Evolutionary conservation across 2,797 vertebrate species (phyloP), one percentile per base, ranked within the genome.

Genomic region (Rhyacichthys aspro): DNA sequence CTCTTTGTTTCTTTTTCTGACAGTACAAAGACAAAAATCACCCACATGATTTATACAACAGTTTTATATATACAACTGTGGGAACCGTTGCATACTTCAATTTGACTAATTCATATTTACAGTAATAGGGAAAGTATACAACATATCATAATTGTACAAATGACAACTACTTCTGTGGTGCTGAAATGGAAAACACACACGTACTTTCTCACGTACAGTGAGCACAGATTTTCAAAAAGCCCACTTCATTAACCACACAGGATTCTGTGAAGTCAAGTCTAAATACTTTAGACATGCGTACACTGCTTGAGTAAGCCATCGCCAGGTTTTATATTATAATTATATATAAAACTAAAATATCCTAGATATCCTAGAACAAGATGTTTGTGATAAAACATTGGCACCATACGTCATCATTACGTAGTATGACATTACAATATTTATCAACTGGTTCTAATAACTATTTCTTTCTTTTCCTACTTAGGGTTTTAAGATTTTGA

Each of bases 1-100:
- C 81, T 72, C 72, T 86, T 73, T 91, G 91, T 63, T 86, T 84
- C 62, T 75, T 88, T 84, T 93, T 92, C 90, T 93, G 81, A 69
- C 63, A 80, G 60, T 70, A 47, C 34, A 66, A 73, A 42, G 46
- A 33, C 17, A 67, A 39, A 55, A 68, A 65, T 36, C 32, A 52
- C 18, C 17, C n/a, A 59, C 23, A 6, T 1, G 39, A 69, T 53
- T 39, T 39, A 39, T 23, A 12, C 60, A 39, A 38, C 36, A 68
- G 45, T 47, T 67, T 54, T 17, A n/a, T 49, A 36, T 16, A 38
- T 14, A 14, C 11, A 14, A 38, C 11, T 11, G 2, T 38, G 11
- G 36, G 3, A 38, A 38, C 37, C 5, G 37, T 38, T 28, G 23
- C 23, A 11, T 38, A 5, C 3, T 14, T 11, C 11, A 38, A 5